Conservation (phyloP, 2,888 invertebrate species). For the Macrophya alboannulata region DNA sequence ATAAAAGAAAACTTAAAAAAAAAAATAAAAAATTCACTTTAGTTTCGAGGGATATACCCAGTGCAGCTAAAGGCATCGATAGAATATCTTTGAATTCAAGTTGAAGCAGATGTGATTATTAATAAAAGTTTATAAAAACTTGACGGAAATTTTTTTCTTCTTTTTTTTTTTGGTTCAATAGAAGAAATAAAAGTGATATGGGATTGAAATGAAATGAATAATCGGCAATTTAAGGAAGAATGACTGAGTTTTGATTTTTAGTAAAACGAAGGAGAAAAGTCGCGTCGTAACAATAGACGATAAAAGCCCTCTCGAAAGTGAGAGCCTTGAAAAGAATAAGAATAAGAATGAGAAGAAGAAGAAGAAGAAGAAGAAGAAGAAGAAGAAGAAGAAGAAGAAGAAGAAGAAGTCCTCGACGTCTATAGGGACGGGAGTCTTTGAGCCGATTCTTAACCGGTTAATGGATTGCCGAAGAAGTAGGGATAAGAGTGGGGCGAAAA, state of each 20-base stretch:
- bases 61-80: background rate
- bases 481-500: background rate
- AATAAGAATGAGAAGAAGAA: background rate
- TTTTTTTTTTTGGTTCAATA: background rate
- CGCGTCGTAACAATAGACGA: conserved; percentile 41
- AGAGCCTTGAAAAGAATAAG: conserved; percentile 18
- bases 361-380: conserved; percentile 21
- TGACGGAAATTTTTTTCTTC: background rate
- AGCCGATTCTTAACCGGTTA: conserved; percentile 45
- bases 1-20: background rate
- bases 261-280: background rate
- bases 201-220: background rate
- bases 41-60: background rate
- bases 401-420: conserved; percentile 18
- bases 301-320: conserved; percentile 29
- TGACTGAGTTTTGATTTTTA: conserved; percentile 26
- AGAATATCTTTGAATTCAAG: background rate
- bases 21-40: background rate
- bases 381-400: background rate
- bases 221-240: background rate
- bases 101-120: background rate
- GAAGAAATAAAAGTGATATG: background rate
- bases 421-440: background rate
- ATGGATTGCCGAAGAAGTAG: conserved; percentile 39
- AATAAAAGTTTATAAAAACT: background rate